Percentiles rank a stretch among this genome's conserved stretches.
Evolutionary conservation across 2,888 invertebrate species (phyloP).

Genomic region (Pocota personata): DNA sequence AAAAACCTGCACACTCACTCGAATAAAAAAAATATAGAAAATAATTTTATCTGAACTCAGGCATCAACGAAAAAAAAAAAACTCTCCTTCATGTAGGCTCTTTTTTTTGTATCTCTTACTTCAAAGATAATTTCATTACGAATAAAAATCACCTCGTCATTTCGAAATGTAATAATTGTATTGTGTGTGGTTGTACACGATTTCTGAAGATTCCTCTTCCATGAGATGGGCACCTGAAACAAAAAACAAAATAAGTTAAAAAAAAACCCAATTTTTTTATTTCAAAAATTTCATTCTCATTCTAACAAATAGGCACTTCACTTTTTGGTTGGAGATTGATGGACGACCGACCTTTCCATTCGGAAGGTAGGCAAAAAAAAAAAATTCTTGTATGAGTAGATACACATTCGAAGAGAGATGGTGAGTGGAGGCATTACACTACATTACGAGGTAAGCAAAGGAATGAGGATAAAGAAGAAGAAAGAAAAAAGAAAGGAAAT

Average conservation of each 20-base stretch:
- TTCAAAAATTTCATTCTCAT: slow-evolving; percentile 54
- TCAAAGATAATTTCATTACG: slow-evolving; percentile 64
- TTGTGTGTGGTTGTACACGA: slow-evolving; percentile 71
- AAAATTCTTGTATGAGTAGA: slow-evolving; percentile 1
- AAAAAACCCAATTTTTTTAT: slow-evolving; percentile 5
- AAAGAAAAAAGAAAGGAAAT: neutral
- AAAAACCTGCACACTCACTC: slow-evolving; percentile 48
- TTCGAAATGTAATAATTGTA: slow-evolving; percentile 71
- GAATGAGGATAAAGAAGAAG: slow-evolving; percentile 1
- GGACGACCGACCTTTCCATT: slow-evolving; percentile 64
- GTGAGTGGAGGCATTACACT: neutral
- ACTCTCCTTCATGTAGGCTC: neutral
- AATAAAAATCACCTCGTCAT: slow-evolving; percentile 70
- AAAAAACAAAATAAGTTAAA: slow-evolving; percentile 11
- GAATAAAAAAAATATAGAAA: slow-evolving; percentile 3
- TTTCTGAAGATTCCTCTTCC: slow-evolving; percentile 61
- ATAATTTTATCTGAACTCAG: slow-evolving; percentile 18
- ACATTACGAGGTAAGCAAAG: neutral
- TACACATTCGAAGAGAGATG: neutral
- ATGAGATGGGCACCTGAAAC: slow-evolving; percentile 46
- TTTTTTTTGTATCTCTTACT: neutral
- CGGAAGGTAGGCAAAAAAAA: slow-evolving; percentile 36
- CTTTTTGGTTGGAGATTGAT: slow-evolving; percentile 63
- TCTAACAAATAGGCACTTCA: slow-evolving; percentile 72
- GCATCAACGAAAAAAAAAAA: no score